phyloP scores from a whole-genome alignment of 1,140 invertebrate genomes.

The Caligus rogercresseyi region DNA sequence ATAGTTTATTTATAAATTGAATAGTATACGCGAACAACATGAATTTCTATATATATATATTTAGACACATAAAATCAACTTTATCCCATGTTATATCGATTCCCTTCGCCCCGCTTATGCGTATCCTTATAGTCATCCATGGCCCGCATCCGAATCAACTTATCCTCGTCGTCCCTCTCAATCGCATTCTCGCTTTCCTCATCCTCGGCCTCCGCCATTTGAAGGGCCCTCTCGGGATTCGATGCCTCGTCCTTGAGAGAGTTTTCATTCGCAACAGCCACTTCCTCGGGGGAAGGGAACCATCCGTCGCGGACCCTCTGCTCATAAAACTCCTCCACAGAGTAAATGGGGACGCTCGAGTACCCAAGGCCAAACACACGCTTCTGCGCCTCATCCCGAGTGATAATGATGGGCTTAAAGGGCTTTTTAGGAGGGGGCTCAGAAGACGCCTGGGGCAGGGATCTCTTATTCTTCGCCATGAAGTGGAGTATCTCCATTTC shows the following conservation, averaged over 20 bases:
- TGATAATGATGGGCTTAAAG: constrained; percentile 38
- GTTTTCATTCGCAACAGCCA: neutral
- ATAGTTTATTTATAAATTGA: too few species aligned
- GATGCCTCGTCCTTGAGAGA: constrained; percentile 22
- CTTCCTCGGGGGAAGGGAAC: constrained; percentile 28
- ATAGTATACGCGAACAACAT: too few species aligned
- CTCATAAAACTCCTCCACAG: constrained; percentile 88
- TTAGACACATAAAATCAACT: too few species aligned
- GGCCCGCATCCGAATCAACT: constrained; percentile 42
- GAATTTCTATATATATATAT: too few species aligned
- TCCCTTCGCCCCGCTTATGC: constrained; percentile 68
- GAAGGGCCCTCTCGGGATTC: constrained; percentile 26
- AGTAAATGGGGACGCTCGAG: constrained; percentile 72
- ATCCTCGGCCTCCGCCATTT: constrained; percentile 35
- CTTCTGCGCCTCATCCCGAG: constrained; percentile 70
- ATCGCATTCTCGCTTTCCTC: constrained; percentile 37
- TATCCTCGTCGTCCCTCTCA: constrained; percentile 56
- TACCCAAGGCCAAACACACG: constrained; percentile 84
- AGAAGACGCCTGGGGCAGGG: neutral
- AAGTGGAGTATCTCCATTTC: neutral
- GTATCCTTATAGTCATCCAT: constrained; percentile 87
- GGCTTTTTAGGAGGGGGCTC: neutral
- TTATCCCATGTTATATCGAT: constrained; percentile 57
- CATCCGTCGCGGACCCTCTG: constrained; percentile 59
- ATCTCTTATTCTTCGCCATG: neutral